Evolutionary conservation across 2,888 invertebrate species (phyloP), one percentile per base, ranked within the genome.

Genomic region (Agriopis aurantiaria): DNA sequence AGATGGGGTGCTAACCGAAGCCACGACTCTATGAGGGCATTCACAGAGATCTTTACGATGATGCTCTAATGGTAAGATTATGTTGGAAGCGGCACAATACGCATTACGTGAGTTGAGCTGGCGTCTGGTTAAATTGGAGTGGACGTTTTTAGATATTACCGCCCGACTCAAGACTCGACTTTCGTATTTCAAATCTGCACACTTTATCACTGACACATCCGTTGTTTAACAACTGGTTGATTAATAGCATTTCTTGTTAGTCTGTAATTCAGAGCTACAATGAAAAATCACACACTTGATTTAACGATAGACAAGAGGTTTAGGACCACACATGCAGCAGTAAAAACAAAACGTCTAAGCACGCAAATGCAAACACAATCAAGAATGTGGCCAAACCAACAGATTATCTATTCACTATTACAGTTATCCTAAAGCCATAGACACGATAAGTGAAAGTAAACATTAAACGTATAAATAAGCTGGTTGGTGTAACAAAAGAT

Each of bases 401-500:
- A 59, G 55, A 57, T 46, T 41, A 72, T 56, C 60, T 68, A 58
- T 59, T 49, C 17, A 43, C 46, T 45, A 71, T 62, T 58, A 51
- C 65, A 53, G 43, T 62, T 63, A 68, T 45, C 53, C 69, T 65
- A 69, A 74, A 73, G 63, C 65, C 66, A 67, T 59, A 65, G 52
- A 68, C 68, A 69, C 43, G 61, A 61, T 62, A 64, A 73, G 77
- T 74, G 75, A 77, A 77, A 77, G 75, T 75, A 64, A 75, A 75
- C 72, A 74, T 69, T 60, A 71, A 58, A 48, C 40, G 49, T 70
- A 71, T 70, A 72, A 73, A 73, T 74, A 72, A 80, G 75, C 71
- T 69, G 45, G 61, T 60, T 77, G 75, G 74, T 79, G 77, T 70
- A 79, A 80, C 74, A 69, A 71, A 70, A 72, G 70, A 67, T 72